Evolutionary conservation across 2,888 invertebrate genomes (phyloP), one percentile per base, ranked within the genome.

Genomic region (Microctonus hyperodae): DNA sequence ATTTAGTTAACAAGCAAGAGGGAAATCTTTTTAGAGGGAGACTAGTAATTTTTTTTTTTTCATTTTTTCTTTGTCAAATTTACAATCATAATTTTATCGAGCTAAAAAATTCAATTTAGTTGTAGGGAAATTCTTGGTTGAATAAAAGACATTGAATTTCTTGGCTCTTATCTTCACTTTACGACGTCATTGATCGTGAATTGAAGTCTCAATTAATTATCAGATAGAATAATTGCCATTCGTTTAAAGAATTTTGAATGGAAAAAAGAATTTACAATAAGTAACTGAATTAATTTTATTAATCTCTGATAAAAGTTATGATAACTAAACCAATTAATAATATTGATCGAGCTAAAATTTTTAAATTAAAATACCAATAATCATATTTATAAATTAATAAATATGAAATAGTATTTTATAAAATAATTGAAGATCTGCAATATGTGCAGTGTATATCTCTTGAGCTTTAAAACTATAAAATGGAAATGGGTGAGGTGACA

Each of bases 401-500:
- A n/a, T n/a, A n/a, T n/a, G n/a, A n/a, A n/a, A n/a, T n/a, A n/a
- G n/a, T n/a, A n/a, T n/a, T n/a, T n/a, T n/a, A n/a, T n/a, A n/a
- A n/a, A n/a, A n/a, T n/a, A 28, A 55, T 23, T 20, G 7, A 23
- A 55, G n/a, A 20, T 23, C 20, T 37, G 13, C 56, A 3, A 9
- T 9, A 22, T 35, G 20, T 31, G 23, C 37, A 11, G 11, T 59
- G 58, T 63, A 64, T 69, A 59, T 60, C 62, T 65, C 59, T 70
- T 65, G 69, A 13, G 44, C 23, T 37, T 64, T 65, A 48, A 60
- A 55, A 67, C 62, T 61, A 55, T 69, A 69, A 65, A 70, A 65
- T n/a, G 48, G 35, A 55, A 37, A 60, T 79, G 78, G 78, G 77
- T 78, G 72, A 68, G 76, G 79, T 80, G 79, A 78, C 81, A 82